Conservation (phyloP, 2,888 invertebrate species). For the Baccha elongata region DNA sequence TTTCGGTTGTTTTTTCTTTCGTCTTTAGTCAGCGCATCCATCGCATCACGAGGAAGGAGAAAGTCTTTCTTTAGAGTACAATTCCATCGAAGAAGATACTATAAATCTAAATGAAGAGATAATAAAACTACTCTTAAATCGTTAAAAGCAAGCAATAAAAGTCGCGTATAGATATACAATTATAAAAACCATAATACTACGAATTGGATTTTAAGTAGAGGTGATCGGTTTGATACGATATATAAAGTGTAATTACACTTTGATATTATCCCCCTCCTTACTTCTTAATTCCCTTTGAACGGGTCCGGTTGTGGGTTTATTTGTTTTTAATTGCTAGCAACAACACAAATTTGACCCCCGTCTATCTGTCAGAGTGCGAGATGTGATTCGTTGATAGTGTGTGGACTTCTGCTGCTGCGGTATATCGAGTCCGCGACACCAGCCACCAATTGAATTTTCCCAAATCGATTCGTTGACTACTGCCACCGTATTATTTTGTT, state of each 20-base stretch:
- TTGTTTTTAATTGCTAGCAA: slow-evolving; percentile 59
- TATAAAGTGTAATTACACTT: slow-evolving; percentile 61
- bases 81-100: slow-evolving; percentile 46
- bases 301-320: slow-evolving; percentile 34
- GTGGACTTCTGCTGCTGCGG: neutral
- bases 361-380: slow-evolving; percentile 20
- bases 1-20: neutral
- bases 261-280: slow-evolving; percentile 31
- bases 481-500: slow-evolving; percentile 38
- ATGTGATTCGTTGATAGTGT: slow-evolving; percentile 42
- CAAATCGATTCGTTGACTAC: slow-evolving; percentile 2
- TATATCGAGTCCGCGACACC: neutral
- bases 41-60: slow-evolving; percentile 19
- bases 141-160: slow-evolving; percentile 66
- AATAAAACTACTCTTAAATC: slow-evolving; percentile 66
- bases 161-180: slow-evolving; percentile 23
- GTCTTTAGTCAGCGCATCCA: neutral
- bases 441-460: slow-evolving; percentile 33
- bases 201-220: slow-evolving; percentile 55
- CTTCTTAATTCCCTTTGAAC: neutral
- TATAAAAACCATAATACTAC: too few species aligned
- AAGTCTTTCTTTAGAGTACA: slow-evolving; percentile 53
- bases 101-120: slow-evolving; percentile 49
- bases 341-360: slow-evolving; percentile 36
- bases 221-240: slow-evolving; percentile 63